phyloP scores from a whole-genome alignment of 1,140 invertebrate species.

The Ceratosolen solmsi region DNA sequence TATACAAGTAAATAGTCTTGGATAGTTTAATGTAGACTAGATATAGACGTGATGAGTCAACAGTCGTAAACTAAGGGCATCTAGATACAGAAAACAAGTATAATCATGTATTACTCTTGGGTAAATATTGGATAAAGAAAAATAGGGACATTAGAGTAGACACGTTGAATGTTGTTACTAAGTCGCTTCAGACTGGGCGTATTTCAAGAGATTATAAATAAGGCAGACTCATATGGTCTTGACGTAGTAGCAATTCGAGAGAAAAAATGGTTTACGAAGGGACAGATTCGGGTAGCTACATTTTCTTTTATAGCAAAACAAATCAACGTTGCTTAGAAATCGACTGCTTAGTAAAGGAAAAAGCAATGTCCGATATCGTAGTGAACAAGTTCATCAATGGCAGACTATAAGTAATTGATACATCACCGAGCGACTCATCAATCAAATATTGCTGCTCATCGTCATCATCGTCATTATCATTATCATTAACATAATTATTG shows the following conservation, averaged over 20 bases:
- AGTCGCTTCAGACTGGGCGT: not conserved
- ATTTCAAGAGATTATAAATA: constrained; percentile 21
- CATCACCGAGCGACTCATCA: no score
- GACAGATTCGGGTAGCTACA: constrained; percentile 8
- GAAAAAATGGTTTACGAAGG: not conserved
- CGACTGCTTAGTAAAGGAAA: not conserved
- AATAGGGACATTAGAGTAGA: not conserved
- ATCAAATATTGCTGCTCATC: no score
- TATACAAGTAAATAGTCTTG: not conserved
- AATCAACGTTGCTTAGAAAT: not conserved
- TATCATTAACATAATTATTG: no score
- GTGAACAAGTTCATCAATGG: not conserved
- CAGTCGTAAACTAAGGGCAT: not conserved
- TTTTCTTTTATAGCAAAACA: constrained; percentile 9
- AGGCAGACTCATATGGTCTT: not conserved
- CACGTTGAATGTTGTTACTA: not conserved
- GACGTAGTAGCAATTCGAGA: constrained; percentile 11
- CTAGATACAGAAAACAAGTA: not conserved
- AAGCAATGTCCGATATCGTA: not conserved
- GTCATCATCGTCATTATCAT: no score
- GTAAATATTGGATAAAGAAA: constrained; percentile 23
- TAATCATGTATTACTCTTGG: not conserved
- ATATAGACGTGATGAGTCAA: not conserved
- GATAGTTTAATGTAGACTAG: not conserved
- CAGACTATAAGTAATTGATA: no score